Evolutionary conservation across 2,888 invertebrate species (phyloP), one percentile per base, ranked within the genome.

Genomic region (Calliopum simillimum): DNA sequence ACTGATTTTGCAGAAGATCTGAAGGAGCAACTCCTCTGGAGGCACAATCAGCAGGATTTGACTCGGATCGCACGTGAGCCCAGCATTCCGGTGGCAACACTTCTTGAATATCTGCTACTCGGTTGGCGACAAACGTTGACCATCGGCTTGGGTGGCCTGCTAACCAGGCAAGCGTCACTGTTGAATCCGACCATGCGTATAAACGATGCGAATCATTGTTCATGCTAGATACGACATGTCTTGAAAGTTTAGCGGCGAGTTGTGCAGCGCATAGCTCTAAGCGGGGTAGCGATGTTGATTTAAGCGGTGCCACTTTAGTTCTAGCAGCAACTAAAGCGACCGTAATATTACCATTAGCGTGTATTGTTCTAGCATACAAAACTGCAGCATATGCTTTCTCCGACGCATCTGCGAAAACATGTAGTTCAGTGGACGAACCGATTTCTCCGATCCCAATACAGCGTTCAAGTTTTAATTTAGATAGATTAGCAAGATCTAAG

Each of bases 1-100:
- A 46, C 21, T 66, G 44, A 14, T 56, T 44, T 21, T 19, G 55
- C 5, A 53, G 56, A 16, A 56, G 66, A 19, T 59, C 59, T 13
- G 43, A n/a, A 6, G 44, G 56, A 4, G 44, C 21, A 16, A 67
- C 21, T n/a, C 49, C 68, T 58, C 67, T 58, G 12, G 58, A 67
- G 23, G 59, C 67, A 33, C 58, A 47, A 59, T 68, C 67, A 1
- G 67, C 67, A 12, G 67, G 67, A 58, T 67, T 68, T 3, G 14
- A 55, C 21, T 58, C 59, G 4, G 68, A 61, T 12, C 23, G 47
- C 21, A 58, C 43, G 51, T 64, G 64, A 55, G 63, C 44, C 69
- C 69, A 69, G 23, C 21, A 25, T 21, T 69, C 41, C 12, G 69
- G 58, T 14, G 62, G 62, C 16, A 56, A 5, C 11, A 55, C 13